Evolutionary conservation across 2,888 invertebrate genomes (phyloP), one percentile per base, ranked within the genome.

Genomic region (Tinea trinotella): DNA sequence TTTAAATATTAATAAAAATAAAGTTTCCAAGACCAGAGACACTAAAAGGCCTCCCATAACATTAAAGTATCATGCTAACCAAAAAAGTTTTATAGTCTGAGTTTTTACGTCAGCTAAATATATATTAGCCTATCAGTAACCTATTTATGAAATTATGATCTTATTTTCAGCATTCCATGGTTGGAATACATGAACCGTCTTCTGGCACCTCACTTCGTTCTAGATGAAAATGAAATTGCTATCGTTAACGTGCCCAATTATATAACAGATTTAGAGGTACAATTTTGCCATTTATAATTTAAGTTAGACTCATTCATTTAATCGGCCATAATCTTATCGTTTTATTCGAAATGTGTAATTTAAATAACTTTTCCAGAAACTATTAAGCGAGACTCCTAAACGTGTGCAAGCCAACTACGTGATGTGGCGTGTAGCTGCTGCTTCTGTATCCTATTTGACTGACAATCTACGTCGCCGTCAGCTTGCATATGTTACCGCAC

Each of bases 361-460:
- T 30, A 2, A 13, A 15, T 24, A 9, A 7, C 9, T 13, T 50
- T 19, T 54, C n/a, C 54, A 82, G 83, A 56, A 61, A 1, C 70
- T 90, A 1, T 67, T 90, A 54, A 78, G 75, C 40, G 69, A 63
- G 10, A 90, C 89, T 0, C 88, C 89, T 0, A 89, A 89, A 60
- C 82, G 86, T 10, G 82, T 83, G 3, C 86, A 85, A 61, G 95
- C 97, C 2, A 98, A 98, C 83, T 98, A 98, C 69, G 91, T 95
- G 62, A 90, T 97, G 90, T 97, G 97, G 97, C 89, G 97, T 54
- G 94, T 93, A 0, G 93, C 94, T 0, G 92, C 92, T 0, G 92
- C 93, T 3, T 92, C 94, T 0, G 90, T 94, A 6, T 90, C 92
- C 2, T 97, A 95, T 72, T 81, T 97, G 58, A 92, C 91, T 0